Conservation (phyloP, 2,888 invertebrate genomes). For the Tetragonula carbonaria region DNA sequence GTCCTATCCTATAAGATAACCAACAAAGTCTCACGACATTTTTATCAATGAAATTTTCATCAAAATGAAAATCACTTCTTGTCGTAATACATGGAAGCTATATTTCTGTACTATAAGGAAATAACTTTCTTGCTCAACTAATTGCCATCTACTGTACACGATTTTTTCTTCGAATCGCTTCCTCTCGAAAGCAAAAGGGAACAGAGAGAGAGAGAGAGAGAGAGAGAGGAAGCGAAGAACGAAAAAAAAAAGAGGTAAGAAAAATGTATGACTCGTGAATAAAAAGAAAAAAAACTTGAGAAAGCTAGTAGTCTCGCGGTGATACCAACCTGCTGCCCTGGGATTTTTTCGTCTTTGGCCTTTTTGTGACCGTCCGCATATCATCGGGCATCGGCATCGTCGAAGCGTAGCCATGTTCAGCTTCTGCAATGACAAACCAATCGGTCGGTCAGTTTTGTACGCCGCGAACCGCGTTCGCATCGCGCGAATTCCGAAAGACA, state of each 20-base stretch:
- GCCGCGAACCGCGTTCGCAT: slow-evolving; percentile 20
- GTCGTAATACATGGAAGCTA: too few species aligned
- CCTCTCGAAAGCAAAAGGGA: background rate
- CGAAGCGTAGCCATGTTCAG: slow-evolving; percentile 96
- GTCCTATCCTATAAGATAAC: too few species aligned
- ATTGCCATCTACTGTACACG: too few species aligned
- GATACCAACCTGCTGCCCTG: slow-evolving; percentile 93
- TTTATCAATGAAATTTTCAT: too few species aligned
- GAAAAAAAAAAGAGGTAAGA: background rate
- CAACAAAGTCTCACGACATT: too few species aligned
- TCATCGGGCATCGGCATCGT: slow-evolving; percentile 92
- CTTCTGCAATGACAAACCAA: slow-evolving; percentile 87
- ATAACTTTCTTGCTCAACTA: too few species aligned
- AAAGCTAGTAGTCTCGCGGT: background rate
- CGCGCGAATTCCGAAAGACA: slow-evolving; percentile 53
- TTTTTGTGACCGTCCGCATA: slow-evolving; percentile 88
- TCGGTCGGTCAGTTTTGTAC: slow-evolving; percentile 46
- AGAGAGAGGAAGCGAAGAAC: background rate
- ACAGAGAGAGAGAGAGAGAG: background rate
- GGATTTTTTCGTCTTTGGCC: slow-evolving; percentile 94
- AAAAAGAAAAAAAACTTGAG: background rate
- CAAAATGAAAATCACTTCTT: too few species aligned
- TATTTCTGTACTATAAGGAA: too few species aligned
- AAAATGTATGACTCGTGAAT: too few species aligned
- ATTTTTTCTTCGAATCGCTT: background rate